Conservation (phyloP, 1,140 invertebrate species). For the Maniola jurtina region DNA sequence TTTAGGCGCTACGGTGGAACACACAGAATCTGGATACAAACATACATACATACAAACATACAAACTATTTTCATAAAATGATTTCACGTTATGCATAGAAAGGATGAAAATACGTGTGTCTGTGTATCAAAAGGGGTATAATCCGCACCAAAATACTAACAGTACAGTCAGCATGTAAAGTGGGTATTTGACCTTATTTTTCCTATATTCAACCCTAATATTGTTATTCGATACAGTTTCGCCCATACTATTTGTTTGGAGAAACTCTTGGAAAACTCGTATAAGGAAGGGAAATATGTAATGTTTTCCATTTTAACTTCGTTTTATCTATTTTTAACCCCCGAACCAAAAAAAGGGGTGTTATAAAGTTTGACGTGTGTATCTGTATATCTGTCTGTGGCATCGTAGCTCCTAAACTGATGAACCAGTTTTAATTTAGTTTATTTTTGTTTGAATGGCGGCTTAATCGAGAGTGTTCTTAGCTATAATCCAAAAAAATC, state of each 20-base stretch:
- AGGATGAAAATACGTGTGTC: not conserved
- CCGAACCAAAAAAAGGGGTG: too few species aligned
- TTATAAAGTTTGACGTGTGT: too few species aligned
- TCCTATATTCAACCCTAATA: slow-evolving; percentile 17
- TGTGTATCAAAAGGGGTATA: slow-evolving; percentile 12
- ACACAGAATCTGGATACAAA: too few species aligned
- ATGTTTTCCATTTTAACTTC: not conserved
- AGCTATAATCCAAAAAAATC: too few species aligned
- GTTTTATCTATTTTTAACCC: not conserved
- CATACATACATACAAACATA: too few species aligned
- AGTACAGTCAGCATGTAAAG: slow-evolving; percentile 38
- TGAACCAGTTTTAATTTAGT: too few species aligned
- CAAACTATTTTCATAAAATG: not conserved
- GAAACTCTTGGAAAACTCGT: slow-evolving; percentile 4
- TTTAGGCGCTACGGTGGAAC: too few species aligned
- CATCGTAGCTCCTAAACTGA: too few species aligned
- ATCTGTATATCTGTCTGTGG: too few species aligned
- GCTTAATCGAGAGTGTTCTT: too few species aligned
- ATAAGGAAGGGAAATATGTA: not conserved
- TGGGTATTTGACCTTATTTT: slow-evolving; percentile 33
- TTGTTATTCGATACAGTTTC: slow-evolving; percentile 12
- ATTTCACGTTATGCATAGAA: slow-evolving; percentile 4
- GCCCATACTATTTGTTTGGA: slow-evolving; percentile 1
- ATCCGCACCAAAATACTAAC: slow-evolving; percentile 21
- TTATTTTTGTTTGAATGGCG: too few species aligned